Evolutionary conservation across 2,797 vertebrate genomes (phyloP), one percentile per base, ranked within the genome.

Genomic region (Decapterus maruadsi): DNA sequence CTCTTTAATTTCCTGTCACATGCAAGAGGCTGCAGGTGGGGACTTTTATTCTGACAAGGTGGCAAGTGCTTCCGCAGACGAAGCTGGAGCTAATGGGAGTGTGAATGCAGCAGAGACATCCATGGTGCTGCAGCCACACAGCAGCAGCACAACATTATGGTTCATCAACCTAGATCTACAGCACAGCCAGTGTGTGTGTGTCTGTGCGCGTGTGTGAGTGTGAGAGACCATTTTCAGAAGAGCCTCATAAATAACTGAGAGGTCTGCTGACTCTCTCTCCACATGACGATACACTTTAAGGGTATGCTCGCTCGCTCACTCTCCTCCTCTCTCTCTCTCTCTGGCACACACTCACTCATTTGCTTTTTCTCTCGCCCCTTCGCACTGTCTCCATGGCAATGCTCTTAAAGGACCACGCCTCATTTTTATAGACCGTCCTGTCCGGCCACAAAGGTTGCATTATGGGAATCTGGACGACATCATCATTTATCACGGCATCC

Each of bases 191-290:
- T 29, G 46, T 43, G 38, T 65, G 73, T 46, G 77, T 65, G 55
- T 67, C 66, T 40, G 54, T 10, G 17, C 8, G 45, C 3, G 60
- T 69, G 72, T 36, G 77, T 57, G 56, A 59, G 71, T 69, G 50
- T 36, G 45, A 3, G 60, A 60, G 57, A 60, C 72, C 81, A 64
- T 79, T 77, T 83, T 43, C 79, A 63, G 64, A 73, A 63, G 51
- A 59, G 63, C 59, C 58, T 81, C 80, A 84, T 87, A 75, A 89
- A 89, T 87, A 84, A 87, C 62, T 68, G 60, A 88, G 29, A 68
- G 62, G 38, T 78, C 68, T 72, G 65, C 73, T 77, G 63, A 57
- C 42, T 63, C 59, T 63, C 57, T 62, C 61, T 40, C 75, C 70
- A 50, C 79, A 79, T 82, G 79, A 82, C 40, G 51, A 70, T 70